Percentiles rank a stretch among this genome's conserved stretches.
Conservation (phyloP, 2,888 invertebrate species). For the Conchocele bisecta region DNA sequence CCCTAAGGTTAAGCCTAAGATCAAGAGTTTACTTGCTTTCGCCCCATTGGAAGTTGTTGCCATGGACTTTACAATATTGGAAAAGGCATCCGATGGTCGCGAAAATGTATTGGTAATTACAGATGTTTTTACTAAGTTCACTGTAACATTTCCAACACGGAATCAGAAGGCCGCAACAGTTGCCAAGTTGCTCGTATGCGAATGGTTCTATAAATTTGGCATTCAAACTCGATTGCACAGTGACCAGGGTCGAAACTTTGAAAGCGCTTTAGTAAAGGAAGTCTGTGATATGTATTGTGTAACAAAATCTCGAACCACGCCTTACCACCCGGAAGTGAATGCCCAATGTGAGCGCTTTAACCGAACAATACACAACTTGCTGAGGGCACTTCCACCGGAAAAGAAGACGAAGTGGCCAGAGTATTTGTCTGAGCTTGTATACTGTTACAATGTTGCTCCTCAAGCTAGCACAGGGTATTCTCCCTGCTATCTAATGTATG, state of each 20-base stretch:
- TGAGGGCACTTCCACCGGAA: too few relatives aligned
- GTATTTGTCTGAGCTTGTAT: too few relatives aligned
- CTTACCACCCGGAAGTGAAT: too few relatives aligned
- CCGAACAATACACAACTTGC: too few relatives aligned
- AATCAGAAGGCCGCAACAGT: constrained; percentile 51
- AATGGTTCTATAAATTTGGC: constrained; percentile 52
- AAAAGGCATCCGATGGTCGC: constrained; percentile 35
- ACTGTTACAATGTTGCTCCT: too few relatives aligned
- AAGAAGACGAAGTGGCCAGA: too few relatives aligned
- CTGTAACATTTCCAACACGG: constrained; percentile 30
- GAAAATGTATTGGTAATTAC: constrained; percentile 58
- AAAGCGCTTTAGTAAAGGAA: constrained; percentile 5
- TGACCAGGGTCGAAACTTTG: constrained; percentile 34
- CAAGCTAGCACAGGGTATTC: too few relatives aligned
- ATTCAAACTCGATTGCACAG: constrained; percentile 46
- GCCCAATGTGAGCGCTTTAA: too few relatives aligned
- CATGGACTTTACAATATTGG: constrained; percentile 52
- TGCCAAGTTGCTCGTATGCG: too few relatives aligned
- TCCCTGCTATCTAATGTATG: too few relatives aligned
- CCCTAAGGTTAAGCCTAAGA: constrained; percentile 13
- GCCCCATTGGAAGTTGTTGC: constrained; percentile 49
- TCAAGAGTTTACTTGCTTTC: constrained; percentile 38
- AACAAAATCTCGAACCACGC: too few relatives aligned
- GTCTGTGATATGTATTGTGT: too few relatives aligned
- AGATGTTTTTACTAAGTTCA: constrained; percentile 51